Percentiles rank a stretch among this genome's conserved stretches.
phyloP scores from a whole-genome alignment of 2,888 invertebrate genomes.

The Macaria notata region DNA sequence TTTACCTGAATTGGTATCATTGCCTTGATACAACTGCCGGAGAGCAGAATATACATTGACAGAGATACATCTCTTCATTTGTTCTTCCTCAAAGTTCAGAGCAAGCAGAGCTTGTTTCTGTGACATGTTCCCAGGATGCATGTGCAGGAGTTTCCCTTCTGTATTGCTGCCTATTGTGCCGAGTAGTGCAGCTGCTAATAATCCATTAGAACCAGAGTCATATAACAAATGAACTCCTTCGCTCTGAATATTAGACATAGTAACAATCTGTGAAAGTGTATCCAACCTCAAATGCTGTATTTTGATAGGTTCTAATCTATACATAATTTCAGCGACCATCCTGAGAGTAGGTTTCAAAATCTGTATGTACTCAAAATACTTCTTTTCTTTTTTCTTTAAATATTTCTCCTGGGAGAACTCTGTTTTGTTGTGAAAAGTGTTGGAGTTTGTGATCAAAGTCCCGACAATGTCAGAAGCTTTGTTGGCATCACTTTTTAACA shows the following conservation, averaged over 20 bases:
- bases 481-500: slow-evolving; percentile 88
- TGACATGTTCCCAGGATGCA: slow-evolving; percentile 91
- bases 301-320: slow-evolving; percentile 88
- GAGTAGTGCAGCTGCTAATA: slow-evolving; percentile 91
- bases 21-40: slow-evolving; percentile 85
- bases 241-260: slow-evolving; percentile 90
- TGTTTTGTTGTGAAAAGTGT: slow-evolving; percentile 94
- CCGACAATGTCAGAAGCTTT: slow-evolving; percentile 93
- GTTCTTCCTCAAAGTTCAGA: slow-evolving; percentile 89
- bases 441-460: slow-evolving; percentile 94
- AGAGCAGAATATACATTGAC: slow-evolving; percentile 90
- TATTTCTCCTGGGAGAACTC: slow-evolving; percentile 97
- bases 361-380: slow-evolving; percentile 93
- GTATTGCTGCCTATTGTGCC: slow-evolving; percentile 87
- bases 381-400: slow-evolving; percentile 96
- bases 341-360: slow-evolving; percentile 91
- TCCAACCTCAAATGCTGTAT: slow-evolving; percentile 92
- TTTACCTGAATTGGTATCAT: slow-evolving; percentile 51
- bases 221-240: slow-evolving; percentile 91
- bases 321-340: slow-evolving; percentile 92
- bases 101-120: slow-evolving; percentile 90
- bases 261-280: slow-evolving; percentile 93
- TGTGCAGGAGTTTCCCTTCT: slow-evolving; percentile 85
- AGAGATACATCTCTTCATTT: slow-evolving; percentile 86
- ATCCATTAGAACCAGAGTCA: slow-evolving; percentile 94